Base-by-base conservation (phyloP, 2,888 invertebrate species). In the Thumatha senex region DNA sequence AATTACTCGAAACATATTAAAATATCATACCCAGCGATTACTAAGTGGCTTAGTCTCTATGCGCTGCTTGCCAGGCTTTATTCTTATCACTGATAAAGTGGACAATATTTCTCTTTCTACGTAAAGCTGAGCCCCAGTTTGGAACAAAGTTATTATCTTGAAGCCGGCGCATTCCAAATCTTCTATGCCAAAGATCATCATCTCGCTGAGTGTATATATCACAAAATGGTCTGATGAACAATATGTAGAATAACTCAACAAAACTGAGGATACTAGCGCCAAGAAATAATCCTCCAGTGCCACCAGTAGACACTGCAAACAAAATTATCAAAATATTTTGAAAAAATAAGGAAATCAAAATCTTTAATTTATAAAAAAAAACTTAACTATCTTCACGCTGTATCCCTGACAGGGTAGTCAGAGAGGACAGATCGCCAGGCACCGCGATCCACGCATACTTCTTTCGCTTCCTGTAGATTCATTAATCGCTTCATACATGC, bases 251-350 rank as follows among this genome's bases (percentile, higher is more conserved):
- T 5, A 94, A 81, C 67, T 95, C 94, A 10, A 94, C 93, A 62
- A 94, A 93, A 64, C 94, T 94, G 0, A 95, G 82, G n/a, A 94
- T 78, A 63, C 94, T 94, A 0, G 94, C 94, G 8, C 94, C 94
- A 11, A 94, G 90, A 67, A 94, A 94, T 0, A 95, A 78, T 0
- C 94, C 94, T 0, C 94, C 93, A 0, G 94, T 94, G 41, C 94
- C 94, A 0, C 94, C 94, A 48, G 94, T 93, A 0, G 94, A 94
- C 18, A 94, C 94, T 94, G 72, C 7, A 67, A 57, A 12, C 13
- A 12, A 44, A 33, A 45, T n/a, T n/a, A n/a, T n/a, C n/a, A 24
- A 2, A 24, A 24, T 5, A 24, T 24, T 24, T 24, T 24, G 18
- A 24, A 24, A 5, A 24, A 24, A 24, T 24, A 24, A 24, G 18